phyloP scores from a whole-genome alignment of 1,140 invertebrate genomes.

The Samia ricini region DNA sequence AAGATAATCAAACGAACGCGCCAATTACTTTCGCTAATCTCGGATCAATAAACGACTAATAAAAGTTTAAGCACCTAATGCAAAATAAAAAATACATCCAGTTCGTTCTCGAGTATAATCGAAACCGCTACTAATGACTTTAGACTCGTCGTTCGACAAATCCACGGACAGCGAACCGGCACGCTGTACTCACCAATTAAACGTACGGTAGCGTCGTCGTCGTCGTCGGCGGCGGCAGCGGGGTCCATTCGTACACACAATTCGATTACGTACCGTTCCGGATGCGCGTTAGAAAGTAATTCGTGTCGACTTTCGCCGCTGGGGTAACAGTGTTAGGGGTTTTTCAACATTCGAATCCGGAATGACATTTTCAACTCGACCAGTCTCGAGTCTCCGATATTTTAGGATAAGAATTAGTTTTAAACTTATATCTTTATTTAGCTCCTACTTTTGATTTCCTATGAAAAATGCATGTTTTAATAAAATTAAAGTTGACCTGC shows the following conservation, averaged over 20 bases:
- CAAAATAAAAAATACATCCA: not conserved
- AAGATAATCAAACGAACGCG: not conserved
- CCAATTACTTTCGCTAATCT: not conserved
- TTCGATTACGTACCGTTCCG: constrained; percentile 41
- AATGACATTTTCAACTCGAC: constrained; percentile 10
- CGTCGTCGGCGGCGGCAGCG: too few relatives aligned
- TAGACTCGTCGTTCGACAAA: constrained; percentile 27
- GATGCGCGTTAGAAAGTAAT: constrained; percentile 48
- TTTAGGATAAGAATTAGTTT: too few relatives aligned
- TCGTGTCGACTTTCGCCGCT: constrained; percentile 39
- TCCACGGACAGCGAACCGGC: constrained; percentile 32
- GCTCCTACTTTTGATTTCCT: too few relatives aligned
- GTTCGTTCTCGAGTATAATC: not conserved
- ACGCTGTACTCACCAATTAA: constrained; percentile 42
- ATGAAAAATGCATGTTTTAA: too few relatives aligned
- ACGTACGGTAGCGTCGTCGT: constrained; percentile 16
- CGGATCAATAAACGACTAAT: not conserved
- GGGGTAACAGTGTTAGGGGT: constrained; percentile 37
- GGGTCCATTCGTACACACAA: constrained; percentile 31
- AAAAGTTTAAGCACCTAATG: not conserved
- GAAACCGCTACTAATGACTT: not conserved
- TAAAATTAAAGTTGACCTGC: too few relatives aligned
- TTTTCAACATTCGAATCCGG: constrained; percentile 29
- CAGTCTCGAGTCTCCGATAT: not conserved
- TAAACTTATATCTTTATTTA: too few relatives aligned